phyloP scores from a whole-genome alignment of 2,888 invertebrate genomes.

The Parnassius orleans region DNA sequence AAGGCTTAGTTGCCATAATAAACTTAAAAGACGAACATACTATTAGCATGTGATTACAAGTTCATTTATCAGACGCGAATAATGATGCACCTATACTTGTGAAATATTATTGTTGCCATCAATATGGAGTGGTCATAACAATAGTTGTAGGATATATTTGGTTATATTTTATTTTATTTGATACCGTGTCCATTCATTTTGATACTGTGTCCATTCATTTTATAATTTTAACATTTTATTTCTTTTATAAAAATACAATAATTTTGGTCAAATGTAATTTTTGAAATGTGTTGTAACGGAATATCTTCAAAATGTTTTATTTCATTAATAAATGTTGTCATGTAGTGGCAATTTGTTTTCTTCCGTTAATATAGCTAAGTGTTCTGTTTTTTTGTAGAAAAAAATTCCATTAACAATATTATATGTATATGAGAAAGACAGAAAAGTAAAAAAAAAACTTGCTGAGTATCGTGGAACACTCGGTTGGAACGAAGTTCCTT shows the following conservation, averaged over 20 bases:
- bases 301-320: conserved; percentile 1
- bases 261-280: background rate
- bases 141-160: conserved; percentile 1
- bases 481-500: too few species aligned
- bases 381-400: too few species aligned
- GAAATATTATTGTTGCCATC: background rate
- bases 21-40: too few species aligned
- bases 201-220: background rate
- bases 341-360: background rate
- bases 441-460: too few species aligned
- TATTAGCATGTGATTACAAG: too few species aligned
- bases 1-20: too few species aligned
- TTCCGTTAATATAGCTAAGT: background rate
- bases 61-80: too few species aligned
- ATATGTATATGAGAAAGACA: too few species aligned
- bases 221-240: background rate
- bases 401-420: too few species aligned
- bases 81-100: too few species aligned
- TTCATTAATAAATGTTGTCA: conserved; percentile 8
- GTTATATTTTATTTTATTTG: background rate
- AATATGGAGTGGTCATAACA: conserved; percentile 5
- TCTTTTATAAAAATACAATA: background rate
- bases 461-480: too few species aligned
- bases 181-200: background rate
- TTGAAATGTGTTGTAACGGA: background rate